A percentile compares a stretch with the other conserved stretches of the same genome.
Evolutionary conservation across 2,888 invertebrate genomes (phyloP).

Genomic region (Tiliacea citrago): DNA sequence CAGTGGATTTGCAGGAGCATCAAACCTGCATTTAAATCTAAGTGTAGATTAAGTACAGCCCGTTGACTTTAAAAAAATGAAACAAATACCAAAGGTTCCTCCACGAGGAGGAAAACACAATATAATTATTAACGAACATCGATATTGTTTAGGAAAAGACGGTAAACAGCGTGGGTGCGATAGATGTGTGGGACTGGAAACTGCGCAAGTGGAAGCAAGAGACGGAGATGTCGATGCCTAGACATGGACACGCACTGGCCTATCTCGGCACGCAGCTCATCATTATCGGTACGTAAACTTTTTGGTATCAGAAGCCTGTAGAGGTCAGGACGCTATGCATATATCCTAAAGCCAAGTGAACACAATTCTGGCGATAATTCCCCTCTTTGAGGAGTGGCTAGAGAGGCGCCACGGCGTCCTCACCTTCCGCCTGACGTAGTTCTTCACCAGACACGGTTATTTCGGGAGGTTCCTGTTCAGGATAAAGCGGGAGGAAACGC

Average conservation of each 20-base stretch:
- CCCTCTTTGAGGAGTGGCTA: too few species aligned
- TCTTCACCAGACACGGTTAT: too few species aligned
- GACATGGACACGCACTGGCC: conserved; percentile 92
- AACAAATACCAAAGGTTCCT: not conserved
- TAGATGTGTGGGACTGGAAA: conserved; percentile 91
- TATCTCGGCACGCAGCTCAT: conserved; percentile 92
- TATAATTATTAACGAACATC: not conserved
- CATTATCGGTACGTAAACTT: conserved; percentile 86
- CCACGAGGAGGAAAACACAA: not conserved
- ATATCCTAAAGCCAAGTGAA: not conserved
- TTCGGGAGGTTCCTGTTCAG: too few species aligned
- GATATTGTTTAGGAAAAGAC: conserved; percentile 79
- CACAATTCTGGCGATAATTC: too few species aligned
- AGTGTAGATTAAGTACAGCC: not conserved
- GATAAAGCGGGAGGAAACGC: too few species aligned
- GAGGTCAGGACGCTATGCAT: not conserved
- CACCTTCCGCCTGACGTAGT: too few species aligned
- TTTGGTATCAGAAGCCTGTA: not conserved
- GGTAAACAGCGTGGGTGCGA: conserved; percentile 90
- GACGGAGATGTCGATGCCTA: conserved; percentile 91
- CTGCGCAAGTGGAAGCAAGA: conserved; percentile 90
- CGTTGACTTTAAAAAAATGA: not conserved
- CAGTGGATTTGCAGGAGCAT: not conserved
- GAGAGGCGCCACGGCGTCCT: too few species aligned
- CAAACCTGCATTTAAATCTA: not conserved